phyloP scores from a whole-genome alignment of 2,113 vertebrate genomes.

The Gadus chalcogrammus region DNA sequence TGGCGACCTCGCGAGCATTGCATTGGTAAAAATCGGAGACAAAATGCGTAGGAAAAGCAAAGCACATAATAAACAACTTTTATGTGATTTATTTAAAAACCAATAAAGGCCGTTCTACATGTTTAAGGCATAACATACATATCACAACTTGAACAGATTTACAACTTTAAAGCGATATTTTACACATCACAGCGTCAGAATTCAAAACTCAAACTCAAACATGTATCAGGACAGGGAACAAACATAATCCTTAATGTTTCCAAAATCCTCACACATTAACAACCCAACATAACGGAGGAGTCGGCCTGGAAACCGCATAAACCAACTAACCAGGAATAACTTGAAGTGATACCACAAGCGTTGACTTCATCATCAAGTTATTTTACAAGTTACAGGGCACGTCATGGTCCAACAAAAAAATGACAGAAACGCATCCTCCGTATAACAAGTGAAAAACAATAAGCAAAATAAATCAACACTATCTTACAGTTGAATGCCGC shows the following conservation, averaged over 20 bases:
- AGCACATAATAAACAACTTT: no score
- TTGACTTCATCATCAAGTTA: neutral
- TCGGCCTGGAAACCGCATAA: neutral
- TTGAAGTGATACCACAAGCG: neutral
- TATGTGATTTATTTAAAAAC: no score
- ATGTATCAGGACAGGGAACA: neutral
- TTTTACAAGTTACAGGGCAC: slow-evolving; percentile 9
- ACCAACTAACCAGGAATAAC: neutral
- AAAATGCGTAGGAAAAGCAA: no score
- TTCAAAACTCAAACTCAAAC: neutral
- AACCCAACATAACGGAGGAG: slow-evolving; percentile 2
- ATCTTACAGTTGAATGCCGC: slow-evolving; percentile 63
- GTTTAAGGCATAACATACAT: no score
- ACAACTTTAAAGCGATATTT: no score
- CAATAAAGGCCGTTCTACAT: no score
- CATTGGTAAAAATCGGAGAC: no score
- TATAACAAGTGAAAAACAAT: neutral
- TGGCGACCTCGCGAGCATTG: no score
- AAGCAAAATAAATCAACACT: slow-evolving; percentile 59
- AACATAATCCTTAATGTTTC: neutral
- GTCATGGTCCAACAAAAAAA: slow-evolving; percentile 19
- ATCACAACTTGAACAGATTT: no score
- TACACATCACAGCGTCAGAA: no score
- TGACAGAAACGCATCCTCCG: neutral
- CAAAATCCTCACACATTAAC: neutral